These are phyloP conservation scores for Moxostoma hubbsi DNA, from an alignment of 2,797 vertebrate genomes.

Conservation along the genomic window DNA sequence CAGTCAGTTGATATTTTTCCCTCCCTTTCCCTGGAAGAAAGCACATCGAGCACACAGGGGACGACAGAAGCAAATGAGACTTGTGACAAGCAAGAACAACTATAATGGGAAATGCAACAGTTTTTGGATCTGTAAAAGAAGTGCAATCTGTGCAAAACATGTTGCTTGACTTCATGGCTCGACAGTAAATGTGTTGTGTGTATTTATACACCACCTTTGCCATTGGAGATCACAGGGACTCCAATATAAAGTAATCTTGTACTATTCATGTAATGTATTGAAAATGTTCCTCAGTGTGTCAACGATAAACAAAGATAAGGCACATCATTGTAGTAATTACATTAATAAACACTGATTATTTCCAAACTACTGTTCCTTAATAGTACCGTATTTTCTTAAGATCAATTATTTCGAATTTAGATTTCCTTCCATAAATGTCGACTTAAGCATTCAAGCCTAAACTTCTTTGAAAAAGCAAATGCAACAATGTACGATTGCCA, in stretches of 20 bases:
- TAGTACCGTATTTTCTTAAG: constrained; percentile 58
- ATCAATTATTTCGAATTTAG: constrained; percentile 56
- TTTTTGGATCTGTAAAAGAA: neutral
- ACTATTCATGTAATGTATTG: too few species aligned
- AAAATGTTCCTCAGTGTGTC: too few species aligned
- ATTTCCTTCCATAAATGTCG: neutral
- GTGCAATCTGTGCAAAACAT: neutral
- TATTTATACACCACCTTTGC: constrained; percentile 31
- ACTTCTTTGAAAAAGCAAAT: constrained; percentile 2
- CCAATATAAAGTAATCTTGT: neutral
- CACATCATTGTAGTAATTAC: too few species aligned
- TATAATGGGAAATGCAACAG: constrained; percentile 55
- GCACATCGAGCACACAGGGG: constrained; percentile 41
- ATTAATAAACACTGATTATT: too few species aligned
- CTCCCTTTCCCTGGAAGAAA: constrained; percentile 54
- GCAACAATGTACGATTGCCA: neutral
- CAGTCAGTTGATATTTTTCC: constrained; percentile 61
- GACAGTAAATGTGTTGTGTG: constrained; percentile 20
- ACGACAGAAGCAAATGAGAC: constrained; percentile 65
- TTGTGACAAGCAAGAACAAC: constrained; percentile 67
- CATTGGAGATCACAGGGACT: constrained; percentile 35
- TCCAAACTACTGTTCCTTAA: constrained; percentile 4
- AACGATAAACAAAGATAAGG: too few species aligned
- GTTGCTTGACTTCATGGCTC: neutral
- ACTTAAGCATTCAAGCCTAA: neutral